Percentiles rank a stretch among this genome's conserved stretches.
Evolutionary conservation across 2,113 vertebrate species (phyloP).

Genomic region (Mastomys coucha): DNA sequence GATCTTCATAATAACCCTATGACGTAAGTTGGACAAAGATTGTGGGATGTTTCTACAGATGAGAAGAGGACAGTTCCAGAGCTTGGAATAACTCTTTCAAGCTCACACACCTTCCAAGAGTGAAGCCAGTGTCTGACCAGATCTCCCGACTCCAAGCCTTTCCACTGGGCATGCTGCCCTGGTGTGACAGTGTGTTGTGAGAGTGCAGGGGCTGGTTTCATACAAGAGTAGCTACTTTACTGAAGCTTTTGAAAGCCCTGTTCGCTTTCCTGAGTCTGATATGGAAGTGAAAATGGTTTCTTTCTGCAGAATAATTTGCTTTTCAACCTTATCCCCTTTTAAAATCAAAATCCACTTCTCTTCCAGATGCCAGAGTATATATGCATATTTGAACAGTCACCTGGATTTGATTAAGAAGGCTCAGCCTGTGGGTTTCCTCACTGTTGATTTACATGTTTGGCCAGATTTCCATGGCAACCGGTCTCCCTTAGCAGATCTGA

Average conservation of each 20-base stretch:
- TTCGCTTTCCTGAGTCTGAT: constrained; percentile 73
- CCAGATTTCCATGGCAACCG: constrained; percentile 99
- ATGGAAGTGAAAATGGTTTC: constrained; percentile 81
- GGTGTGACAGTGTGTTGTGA: not conserved
- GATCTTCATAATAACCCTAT: constrained; percentile 63
- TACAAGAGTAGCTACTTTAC: not conserved
- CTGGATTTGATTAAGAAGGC: constrained; percentile 91
- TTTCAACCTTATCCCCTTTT: constrained; percentile 52
- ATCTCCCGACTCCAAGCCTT: not conserved
- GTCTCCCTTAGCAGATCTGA: constrained; percentile 96
- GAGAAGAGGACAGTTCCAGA: constrained; percentile 15
- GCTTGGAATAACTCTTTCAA: constrained; percentile 32
- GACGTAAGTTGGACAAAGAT: constrained; percentile 61
- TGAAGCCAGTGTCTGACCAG: constrained; percentile 2
- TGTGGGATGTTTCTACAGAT: constrained; percentile 67
- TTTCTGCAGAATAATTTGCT: constrained; percentile 82
- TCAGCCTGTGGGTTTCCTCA: constrained; percentile 92
- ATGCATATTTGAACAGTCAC: constrained; percentile 95
- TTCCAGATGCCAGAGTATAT: constrained; percentile 91
- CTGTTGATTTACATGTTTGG: constrained; percentile 96
- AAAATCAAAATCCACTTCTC: constrained; percentile 81
- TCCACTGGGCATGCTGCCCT: not conserved
- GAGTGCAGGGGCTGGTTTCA: not conserved
- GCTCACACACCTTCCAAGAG: not conserved
- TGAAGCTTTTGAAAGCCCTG: constrained; percentile 49